Evolutionary conservation across 2,797 vertebrate genomes (phyloP), one percentile per base, ranked within the genome.

Genomic region (Acropternis orthonyx): DNA sequence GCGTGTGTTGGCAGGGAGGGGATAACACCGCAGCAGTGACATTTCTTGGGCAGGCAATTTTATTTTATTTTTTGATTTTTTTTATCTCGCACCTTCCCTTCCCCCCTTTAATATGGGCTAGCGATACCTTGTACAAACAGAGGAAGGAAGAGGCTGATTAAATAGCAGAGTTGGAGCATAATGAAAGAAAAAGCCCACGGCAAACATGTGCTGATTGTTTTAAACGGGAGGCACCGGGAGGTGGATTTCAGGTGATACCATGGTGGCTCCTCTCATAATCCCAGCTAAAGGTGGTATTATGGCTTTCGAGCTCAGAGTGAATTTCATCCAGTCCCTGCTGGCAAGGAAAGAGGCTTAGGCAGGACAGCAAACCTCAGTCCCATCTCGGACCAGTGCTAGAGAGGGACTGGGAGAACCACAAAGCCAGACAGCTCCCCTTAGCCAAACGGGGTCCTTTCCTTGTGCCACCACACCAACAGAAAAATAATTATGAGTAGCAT

Each of bases 131-230:
- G 97, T 96, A 93, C 97, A 98, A 98, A 98, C 96, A 98, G 89
- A 97, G 90, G 89, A 95, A 96, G 96, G 89, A 89, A 63, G 95
- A 96, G 96, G 71, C 97, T 98, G 98, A 98, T 98, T 98, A 98
- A 98, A 98, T 98, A 98, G 97, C 98, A 98, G 96, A 95, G 96
- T 62, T 97, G 96, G 97, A 97, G 89, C 92, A 78, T 97, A 98
- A 98, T 98, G 97, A 98, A 98, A 98, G 97, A 90, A 97, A 97
- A 98, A 98, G 97, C 96, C 96, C 94, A 97, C 36, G 89, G 97
- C 97, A 98, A 98, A 98, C 95, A 98, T n/a, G 71, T 66, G 76
- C 89, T 96, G 96, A 98, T 97, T 97, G 97, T 97, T 97, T 97
- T 97, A 95, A 96, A 97, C 41, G 3, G 95, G 95, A 97, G 91